Percentiles rank a stretch among this genome's conserved stretches.
phyloP scores from a whole-genome alignment of 2,113 vertebrate genomes.

The Platysternon megacephalum region DNA sequence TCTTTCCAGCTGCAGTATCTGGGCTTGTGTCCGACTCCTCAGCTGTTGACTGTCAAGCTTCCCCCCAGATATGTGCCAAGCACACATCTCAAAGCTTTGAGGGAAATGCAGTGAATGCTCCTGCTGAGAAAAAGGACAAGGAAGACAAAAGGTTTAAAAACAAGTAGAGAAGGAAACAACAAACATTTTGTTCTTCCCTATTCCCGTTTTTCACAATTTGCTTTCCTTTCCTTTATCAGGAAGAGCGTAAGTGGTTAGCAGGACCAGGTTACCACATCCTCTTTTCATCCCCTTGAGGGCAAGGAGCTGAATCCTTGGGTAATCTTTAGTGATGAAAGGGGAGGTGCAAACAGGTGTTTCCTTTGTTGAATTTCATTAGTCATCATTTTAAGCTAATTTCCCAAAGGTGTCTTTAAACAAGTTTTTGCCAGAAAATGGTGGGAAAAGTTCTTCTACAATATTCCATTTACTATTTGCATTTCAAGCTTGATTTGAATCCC shows the following conservation, averaged over 20 bases:
- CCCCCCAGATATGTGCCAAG: constrained; percentile 15
- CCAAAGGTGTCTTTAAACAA: not conserved
- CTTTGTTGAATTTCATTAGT: not conserved
- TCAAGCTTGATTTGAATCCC: not conserved
- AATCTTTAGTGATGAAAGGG: not conserved
- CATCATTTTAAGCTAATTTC: not conserved
- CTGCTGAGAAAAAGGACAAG: constrained; percentile 19
- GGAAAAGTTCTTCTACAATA: not conserved
- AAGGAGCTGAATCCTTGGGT: not conserved
- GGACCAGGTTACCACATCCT: rapidly evolving
- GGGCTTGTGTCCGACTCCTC: not conserved
- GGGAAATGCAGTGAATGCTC: constrained; percentile 23
- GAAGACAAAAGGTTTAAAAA: constrained; percentile 15
- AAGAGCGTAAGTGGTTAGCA: not conserved
- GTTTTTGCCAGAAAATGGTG: not conserved
- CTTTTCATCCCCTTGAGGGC: not conserved
- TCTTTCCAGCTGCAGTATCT: constrained; percentile 46
- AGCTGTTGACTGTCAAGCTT: constrained; percentile 49
- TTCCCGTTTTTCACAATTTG: not conserved
- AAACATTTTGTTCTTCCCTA: not conserved
- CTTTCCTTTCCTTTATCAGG: not conserved
- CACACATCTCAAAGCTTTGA: not conserved
- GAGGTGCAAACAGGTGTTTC: not conserved
- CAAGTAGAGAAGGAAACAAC: not conserved
- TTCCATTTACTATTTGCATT: not conserved